Evolutionary conservation across 2,797 vertebrate genomes (phyloP), one percentile per base, ranked within the genome.

Genomic region (Potorous gilbertii): DNA sequence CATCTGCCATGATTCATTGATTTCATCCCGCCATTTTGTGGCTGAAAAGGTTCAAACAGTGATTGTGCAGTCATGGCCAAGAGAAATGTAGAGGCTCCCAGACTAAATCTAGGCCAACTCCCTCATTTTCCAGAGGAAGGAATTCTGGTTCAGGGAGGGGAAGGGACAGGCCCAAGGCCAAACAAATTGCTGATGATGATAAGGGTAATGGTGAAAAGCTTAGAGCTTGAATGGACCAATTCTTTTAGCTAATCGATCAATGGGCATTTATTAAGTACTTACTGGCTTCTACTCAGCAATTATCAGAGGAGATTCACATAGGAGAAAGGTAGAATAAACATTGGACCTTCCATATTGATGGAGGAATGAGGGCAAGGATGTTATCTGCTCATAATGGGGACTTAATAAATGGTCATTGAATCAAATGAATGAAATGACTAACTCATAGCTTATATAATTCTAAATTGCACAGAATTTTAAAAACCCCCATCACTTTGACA

Each of bases 1-100:
- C 0, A 46, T 89, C 46, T 54, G 52, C 93, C 95, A 93, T 5
- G 4, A 24, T 1, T 96, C 56, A 0, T 81, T 97, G 97, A 90
- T 92, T 96, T 97, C 6, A 93, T 91, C 90, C 89, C 27, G 93
- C 0, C 91, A 96, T 91, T 93, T 95, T 95, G 81, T 96, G 59
- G 56, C 14, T 28, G 90, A 96, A 92, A 96, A 96, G 55, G 91
- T 91, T 95, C 59, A 94, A 96, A 92, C 56, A 94, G 52, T 28
- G 87, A 28, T 92, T 95, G 93, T 95, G 2, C 34, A 95, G 92
- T 90, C 40, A 50, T 95, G 54, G 18, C 29, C 62, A 89, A 4
- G 28, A n/a, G 92, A 94, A 93, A 95, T 95, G 96, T 62, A 40
- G 21, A 46, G 66, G n/a, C 74, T 81, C 40, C 14, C 74, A 46